These are phyloP conservation scores for Deilephila porcellus DNA, from an alignment of 2,888 invertebrate species.

Conservation along the genomic window DNA sequence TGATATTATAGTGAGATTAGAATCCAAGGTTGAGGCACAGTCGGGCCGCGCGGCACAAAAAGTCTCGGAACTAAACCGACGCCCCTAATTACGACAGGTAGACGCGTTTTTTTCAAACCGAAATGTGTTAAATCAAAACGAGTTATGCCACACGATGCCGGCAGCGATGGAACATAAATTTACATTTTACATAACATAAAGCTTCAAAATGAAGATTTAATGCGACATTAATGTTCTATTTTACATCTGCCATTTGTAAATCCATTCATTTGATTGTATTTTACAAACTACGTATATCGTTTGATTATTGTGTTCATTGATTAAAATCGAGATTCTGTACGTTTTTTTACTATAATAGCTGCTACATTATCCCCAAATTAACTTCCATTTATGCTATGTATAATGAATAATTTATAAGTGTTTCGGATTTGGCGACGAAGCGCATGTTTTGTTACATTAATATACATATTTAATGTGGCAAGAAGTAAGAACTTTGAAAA, in stretches of 20 bases:
- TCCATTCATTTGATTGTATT: constrained; percentile 22
- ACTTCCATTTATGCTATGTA: neutral
- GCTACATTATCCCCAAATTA: neutral
- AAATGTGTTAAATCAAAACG: constrained; percentile 23
- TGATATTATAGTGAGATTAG: constrained; percentile 18
- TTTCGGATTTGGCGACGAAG: neutral
- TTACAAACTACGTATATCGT: constrained; percentile 11
- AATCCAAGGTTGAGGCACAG: constrained; percentile 14
- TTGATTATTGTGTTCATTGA: constrained; percentile 23
- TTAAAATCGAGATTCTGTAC: constrained; percentile 4
- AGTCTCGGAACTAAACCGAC: constrained; percentile 62
- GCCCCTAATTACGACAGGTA: constrained; percentile 73
- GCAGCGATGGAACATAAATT: constrained; percentile 26
- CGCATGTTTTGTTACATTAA: neutral
- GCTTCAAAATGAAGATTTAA: constrained; percentile 26
- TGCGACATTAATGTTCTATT: constrained; percentile 31
- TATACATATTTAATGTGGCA: neutral
- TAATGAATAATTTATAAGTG: neutral
- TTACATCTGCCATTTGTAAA: constrained; percentile 23
- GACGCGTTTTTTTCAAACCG: constrained; percentile 50
- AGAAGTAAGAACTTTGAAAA: neutral
- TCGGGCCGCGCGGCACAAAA: constrained; percentile 48
- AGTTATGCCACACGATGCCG: constrained; percentile 12
- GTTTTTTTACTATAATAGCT: neutral
- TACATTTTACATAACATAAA: constrained; percentile 22